phyloP scores from a whole-genome alignment of 2,113 vertebrate species.

The Lophotis ruficrista region DNA sequence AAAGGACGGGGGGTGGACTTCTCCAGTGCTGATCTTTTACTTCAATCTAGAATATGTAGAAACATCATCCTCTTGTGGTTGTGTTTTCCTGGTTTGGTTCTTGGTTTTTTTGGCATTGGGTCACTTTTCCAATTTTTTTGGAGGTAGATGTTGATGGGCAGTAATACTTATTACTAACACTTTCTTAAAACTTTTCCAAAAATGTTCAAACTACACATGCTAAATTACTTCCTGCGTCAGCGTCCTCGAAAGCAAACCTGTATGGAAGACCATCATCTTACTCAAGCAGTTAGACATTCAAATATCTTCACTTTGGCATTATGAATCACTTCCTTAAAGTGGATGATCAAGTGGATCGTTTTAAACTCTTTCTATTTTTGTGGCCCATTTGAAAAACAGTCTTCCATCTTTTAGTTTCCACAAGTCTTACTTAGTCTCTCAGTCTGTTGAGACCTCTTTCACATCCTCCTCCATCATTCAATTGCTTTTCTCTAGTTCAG shows the following conservation, averaged over 20 bases:
- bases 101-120: background rate
- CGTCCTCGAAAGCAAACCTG: background rate
- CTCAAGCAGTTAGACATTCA: background rate
- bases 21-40: slow-evolving; percentile 1
- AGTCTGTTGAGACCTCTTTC: background rate
- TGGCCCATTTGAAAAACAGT: background rate
- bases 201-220: background rate
- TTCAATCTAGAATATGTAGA: background rate
- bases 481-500: background rate
- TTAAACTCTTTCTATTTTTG: background rate
- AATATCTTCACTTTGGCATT: background rate
- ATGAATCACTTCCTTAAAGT: background rate
- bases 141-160: background rate
- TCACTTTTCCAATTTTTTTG: background rate
- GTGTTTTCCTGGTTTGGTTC: background rate
- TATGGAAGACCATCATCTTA: background rate
- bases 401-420: slow-evolving; percentile 8
- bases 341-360: background rate
- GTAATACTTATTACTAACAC: background rate
- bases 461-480: background rate
- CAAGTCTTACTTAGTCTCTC: background rate
- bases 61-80: background rate
- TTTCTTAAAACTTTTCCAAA: background rate
- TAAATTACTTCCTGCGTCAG: background rate
- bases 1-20: background rate